These are phyloP conservation scores for Procambarus virginalis DNA, from an alignment of 1,140 invertebrate species.

Conservation along the genomic window DNA sequence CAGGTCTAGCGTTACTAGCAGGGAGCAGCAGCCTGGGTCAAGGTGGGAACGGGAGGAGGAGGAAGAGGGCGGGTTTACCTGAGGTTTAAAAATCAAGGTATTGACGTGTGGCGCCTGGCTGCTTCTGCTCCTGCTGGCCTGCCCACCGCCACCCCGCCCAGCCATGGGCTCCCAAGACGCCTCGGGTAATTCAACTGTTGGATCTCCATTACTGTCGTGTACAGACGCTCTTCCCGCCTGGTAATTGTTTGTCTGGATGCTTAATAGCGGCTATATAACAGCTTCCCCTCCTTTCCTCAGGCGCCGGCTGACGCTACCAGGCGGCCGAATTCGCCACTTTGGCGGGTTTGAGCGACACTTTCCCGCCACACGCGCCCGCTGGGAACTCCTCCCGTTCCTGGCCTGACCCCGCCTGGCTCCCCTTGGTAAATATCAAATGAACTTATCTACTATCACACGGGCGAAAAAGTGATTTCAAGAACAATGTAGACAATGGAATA, in stretches of 20 bases:
- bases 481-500: not conserved
- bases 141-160: no score
- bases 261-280: constrained; percentile 25
- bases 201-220: constrained; percentile 24
- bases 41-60: not conserved
- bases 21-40: not conserved
- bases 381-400: constrained; percentile 48
- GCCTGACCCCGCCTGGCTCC: constrained; percentile 17
- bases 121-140: not conserved
- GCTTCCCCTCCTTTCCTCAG: constrained; percentile 15
- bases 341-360: constrained; percentile 57
- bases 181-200: constrained; percentile 31
- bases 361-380: constrained; percentile 5
- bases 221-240: constrained; percentile 29
- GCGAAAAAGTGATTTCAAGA: not conserved
- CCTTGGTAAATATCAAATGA: constrained; percentile 41
- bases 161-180: not conserved
- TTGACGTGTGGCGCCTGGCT: not conserved
- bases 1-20: not conserved
- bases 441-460: not conserved
- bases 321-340: constrained; percentile 36
- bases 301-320: not conserved
- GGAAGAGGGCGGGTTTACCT: not conserved
- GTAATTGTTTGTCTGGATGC: constrained; percentile 43
- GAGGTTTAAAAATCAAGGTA: not conserved